Evolutionary conservation across 2,888 invertebrate genomes (phyloP).

Genomic region (Iselma pallidipennis): DNA sequence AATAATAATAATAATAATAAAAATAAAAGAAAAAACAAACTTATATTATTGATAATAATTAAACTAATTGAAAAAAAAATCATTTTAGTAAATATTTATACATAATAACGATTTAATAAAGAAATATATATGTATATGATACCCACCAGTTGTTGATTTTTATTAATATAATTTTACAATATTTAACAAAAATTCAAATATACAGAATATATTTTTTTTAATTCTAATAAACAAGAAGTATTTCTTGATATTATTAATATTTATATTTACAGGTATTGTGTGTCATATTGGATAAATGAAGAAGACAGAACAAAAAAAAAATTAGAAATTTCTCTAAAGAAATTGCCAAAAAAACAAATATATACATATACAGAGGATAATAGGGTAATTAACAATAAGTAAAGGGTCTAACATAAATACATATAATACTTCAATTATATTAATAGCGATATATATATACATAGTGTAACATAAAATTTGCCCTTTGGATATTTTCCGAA

Average conservation of each 20-base stretch:
- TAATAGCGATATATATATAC: background rate
- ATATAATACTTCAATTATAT: background rate
- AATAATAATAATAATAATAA: background rate
- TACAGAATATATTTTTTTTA: conserved; percentile 12
- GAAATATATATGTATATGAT: background rate
- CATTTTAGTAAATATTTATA: background rate
- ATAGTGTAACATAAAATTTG: background rate
- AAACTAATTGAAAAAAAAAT: background rate
- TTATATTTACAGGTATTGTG: conserved; percentile 9
- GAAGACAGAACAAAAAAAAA: background rate
- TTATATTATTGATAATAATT: background rate
- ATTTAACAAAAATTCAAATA: conserved; percentile 21
- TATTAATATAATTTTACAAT: conserved; percentile 26
- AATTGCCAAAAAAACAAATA: no score
- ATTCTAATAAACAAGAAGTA: conserved; percentile 6
- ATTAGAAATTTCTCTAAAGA: background rate
- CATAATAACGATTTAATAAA: background rate
- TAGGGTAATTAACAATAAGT: background rate
- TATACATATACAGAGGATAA: background rate
- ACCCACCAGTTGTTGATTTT: conserved; percentile 26
- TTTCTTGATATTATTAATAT: conserved; percentile 17
- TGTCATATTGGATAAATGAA: background rate
- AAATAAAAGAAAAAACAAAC: background rate
- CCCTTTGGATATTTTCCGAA: background rate
- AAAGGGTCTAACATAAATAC: background rate